phyloP scores from a whole-genome alignment of 2,797 vertebrate genomes.

The Ispidina picta region DNA sequence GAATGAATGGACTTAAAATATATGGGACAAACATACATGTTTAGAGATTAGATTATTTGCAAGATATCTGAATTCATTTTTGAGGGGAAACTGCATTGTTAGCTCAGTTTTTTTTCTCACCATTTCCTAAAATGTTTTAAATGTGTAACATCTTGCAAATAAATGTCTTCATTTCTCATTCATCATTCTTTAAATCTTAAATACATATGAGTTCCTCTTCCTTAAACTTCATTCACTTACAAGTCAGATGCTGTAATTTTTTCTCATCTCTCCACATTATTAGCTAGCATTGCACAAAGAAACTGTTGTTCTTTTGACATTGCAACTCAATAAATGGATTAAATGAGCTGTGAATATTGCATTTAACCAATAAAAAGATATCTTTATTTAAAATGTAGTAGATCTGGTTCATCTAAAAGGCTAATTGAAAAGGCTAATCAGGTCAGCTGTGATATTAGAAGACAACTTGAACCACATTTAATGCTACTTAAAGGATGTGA shows the following conservation, averaged over 20 bases:
- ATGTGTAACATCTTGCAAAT: not conserved
- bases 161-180: not conserved
- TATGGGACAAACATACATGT: not conserved
- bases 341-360: slow-evolving; percentile 55
- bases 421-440: slow-evolving; percentile 66
- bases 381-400: slow-evolving; percentile 64
- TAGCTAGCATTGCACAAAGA: not conserved
- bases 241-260: not conserved
- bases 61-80: not conserved
- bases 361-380: slow-evolving; percentile 56
- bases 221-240: not conserved
- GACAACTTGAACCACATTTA: slow-evolving; percentile 64
- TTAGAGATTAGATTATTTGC: not conserved
- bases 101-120: not conserved
- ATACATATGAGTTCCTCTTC: not conserved
- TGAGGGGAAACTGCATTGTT: not conserved
- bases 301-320: slow-evolving; percentile 43
- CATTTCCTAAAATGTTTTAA: not conserved
- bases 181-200: not conserved
- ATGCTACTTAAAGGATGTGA: slow-evolving; percentile 50
- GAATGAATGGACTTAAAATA: not conserved
- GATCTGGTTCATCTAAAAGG: slow-evolving; percentile 54
- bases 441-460: slow-evolving; percentile 60
- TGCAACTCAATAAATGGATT: slow-evolving; percentile 23
- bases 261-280: not conserved